Conservation (phyloP, 2,113 vertebrate genomes). For the Carassius gibelio region DNA sequence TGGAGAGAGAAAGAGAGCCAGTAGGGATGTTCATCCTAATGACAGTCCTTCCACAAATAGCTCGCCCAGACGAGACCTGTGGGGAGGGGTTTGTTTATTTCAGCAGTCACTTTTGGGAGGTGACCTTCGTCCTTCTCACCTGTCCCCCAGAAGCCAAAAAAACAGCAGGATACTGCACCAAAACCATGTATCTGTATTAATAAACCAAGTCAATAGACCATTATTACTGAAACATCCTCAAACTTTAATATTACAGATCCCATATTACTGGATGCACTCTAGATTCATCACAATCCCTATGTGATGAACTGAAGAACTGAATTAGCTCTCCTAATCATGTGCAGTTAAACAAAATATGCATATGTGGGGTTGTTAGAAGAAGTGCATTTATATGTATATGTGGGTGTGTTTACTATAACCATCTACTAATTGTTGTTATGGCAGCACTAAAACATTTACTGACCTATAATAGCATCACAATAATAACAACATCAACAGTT, state of each 20-base stretch:
- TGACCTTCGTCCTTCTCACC: constrained; percentile 48
- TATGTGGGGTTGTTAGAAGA: neutral
- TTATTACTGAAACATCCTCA: neutral
- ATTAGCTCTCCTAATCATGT: neutral
- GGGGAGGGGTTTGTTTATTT: constrained; percentile 48
- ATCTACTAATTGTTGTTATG: constrained; percentile 22
- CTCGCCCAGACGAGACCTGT: constrained; percentile 45
- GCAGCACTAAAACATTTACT: neutral
- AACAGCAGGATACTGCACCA: constrained; percentile 8
- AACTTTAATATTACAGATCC: neutral
- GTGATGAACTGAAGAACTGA: constrained; percentile 1
- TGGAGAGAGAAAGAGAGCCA: constrained; percentile 23
- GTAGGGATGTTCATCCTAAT: constrained; percentile 41
- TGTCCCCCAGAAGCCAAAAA: constrained; percentile 34
- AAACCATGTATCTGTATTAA: neutral
- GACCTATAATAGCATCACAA: neutral
- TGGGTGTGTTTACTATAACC: constrained; percentile 6
- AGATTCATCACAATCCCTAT: neutral
- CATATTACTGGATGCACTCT: neutral
- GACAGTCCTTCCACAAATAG: constrained; percentile 55
- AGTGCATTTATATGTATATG: neutral
- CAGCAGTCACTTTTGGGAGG: constrained; percentile 45
- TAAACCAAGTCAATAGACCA: neutral
- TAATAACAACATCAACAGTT: neutral
- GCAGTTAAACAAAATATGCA: neutral